Evolutionary conservation across 2,113 vertebrate genomes (phyloP).

Genomic region (Ia io): DNA sequence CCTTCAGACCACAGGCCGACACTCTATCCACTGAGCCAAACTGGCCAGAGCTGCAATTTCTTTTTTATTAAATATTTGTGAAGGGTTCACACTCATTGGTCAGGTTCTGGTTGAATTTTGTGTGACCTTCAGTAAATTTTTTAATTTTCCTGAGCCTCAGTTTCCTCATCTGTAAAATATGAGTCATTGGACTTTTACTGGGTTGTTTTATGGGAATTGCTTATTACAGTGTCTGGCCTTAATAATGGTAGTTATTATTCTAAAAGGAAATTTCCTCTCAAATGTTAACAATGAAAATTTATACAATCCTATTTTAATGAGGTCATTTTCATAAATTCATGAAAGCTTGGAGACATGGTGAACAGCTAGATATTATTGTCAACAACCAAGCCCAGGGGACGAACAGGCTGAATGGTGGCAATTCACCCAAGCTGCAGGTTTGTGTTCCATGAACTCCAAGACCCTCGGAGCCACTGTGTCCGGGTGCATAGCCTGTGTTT

Average conservation of each 20-base stretch:
- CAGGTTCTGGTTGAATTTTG: not conserved
- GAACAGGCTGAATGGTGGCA: not conserved
- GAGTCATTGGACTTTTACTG: not conserved
- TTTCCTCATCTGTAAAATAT: conserved; percentile 11
- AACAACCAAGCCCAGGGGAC: not conserved
- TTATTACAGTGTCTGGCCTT: conserved; percentile 5
- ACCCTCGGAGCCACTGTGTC: not conserved
- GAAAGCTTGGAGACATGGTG: not conserved
- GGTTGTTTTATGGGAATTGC: not conserved
- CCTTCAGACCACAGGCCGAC: too few species aligned
- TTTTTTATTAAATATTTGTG: not conserved
- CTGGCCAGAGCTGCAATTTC: too few species aligned
- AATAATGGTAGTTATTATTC: not conserved
- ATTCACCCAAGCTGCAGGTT: not conserved
- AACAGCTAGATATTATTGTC: not conserved
- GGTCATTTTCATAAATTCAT: conserved; percentile 34
- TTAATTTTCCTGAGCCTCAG: conserved; percentile 1
- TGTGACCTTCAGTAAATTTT: not conserved
- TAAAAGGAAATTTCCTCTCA: not conserved
- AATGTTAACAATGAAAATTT: not conserved
- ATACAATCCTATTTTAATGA: conserved; percentile 2
- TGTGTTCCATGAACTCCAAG: not conserved
- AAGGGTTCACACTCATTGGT: not conserved
- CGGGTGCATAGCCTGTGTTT: not conserved
- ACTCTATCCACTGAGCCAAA: too few species aligned